phyloP scores from a whole-genome alignment of 2,888 invertebrate species.

The Alloplasta piceator region DNA sequence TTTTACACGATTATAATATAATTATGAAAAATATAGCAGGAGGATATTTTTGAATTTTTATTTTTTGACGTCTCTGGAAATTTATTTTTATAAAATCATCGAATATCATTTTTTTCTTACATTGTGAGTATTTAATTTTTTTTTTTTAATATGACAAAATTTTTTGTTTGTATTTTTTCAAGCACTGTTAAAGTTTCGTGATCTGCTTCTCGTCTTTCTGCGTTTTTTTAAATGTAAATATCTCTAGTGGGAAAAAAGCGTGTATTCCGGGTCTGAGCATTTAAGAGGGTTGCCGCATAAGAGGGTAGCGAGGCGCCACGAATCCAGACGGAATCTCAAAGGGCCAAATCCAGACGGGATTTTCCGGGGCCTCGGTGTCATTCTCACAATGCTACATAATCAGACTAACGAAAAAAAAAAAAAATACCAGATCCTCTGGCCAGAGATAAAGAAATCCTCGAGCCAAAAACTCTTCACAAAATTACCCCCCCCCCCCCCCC shows the following conservation, averaged over 20 bases:
- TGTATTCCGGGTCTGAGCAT: conserved; percentile 18
- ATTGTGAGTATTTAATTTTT: too few relatives aligned
- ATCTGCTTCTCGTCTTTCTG: conserved; percentile 51
- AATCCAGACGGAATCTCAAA: conserved; percentile 31
- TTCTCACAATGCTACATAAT: too few relatives aligned
- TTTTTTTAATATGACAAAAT: too few relatives aligned
- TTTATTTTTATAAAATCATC: too few relatives aligned
- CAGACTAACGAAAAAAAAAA: background rate
- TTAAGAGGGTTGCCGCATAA: conserved; percentile 41
- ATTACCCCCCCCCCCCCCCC: too few relatives aligned
- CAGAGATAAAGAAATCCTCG: conserved; percentile 38
- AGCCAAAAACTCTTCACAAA: background rate
- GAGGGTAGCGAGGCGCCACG: conserved; percentile 53
- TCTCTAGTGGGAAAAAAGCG: too few relatives aligned
- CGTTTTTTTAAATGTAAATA: conserved; percentile 30
- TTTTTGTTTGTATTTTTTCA: conserved; percentile 2
- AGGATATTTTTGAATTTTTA: too few relatives aligned
- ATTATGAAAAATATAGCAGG: too few relatives aligned
- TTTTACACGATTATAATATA: too few relatives aligned
- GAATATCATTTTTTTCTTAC: too few relatives aligned
- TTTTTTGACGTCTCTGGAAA: too few relatives aligned
- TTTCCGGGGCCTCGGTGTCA: conserved; percentile 21
- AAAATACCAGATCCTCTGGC: conserved; percentile 30
- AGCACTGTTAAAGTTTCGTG: conserved; percentile 26
- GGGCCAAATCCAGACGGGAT: conserved; percentile 23